Conservation (phyloP, 2,888 invertebrate genomes). For the Ashinkailepas kermadecensis region DNA sequence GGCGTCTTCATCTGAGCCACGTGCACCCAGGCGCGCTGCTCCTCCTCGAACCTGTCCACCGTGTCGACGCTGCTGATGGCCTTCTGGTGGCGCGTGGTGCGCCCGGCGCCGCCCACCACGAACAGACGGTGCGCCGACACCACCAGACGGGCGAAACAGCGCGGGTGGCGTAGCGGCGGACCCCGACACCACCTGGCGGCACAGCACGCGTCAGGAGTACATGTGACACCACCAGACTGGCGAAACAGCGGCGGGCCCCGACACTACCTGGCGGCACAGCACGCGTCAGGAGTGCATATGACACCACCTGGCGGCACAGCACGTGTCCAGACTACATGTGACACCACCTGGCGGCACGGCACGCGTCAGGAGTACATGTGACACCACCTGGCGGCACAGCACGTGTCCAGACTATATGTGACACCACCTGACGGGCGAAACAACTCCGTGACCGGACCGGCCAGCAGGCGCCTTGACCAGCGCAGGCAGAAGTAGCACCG, state of each 20-base stretch:
- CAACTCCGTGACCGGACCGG: no score
- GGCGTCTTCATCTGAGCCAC: constrained; percentile 56
- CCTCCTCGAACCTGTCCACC: constrained; percentile 48
- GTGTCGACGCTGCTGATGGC: constrained; percentile 43
- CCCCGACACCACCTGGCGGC: constrained; percentile 27
- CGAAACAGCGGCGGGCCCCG: no score
- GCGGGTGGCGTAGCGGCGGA: constrained; percentile 36
- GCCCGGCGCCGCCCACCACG: constrained; percentile 60
- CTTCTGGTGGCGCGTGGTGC: constrained; percentile 36
- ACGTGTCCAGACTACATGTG: no score
- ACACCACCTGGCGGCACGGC: constrained; percentile 46
- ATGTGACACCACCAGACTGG: no score
- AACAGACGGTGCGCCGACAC: constrained; percentile 50
- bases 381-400: no score
- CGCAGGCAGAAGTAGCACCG: no score
- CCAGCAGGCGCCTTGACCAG: no score
- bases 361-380: constrained; percentile 44
- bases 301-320: no score
- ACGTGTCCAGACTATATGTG: constrained; percentile 40
- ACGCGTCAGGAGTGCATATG: constrained; percentile 44
- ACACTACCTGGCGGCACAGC: constrained; percentile 46
- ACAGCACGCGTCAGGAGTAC: constrained; percentile 47
- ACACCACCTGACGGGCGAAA: no score
- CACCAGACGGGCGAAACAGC: constrained; percentile 41
- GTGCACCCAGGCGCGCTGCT: constrained; percentile 52